Evolutionary conservation across 2,888 invertebrate genomes (phyloP), one percentile per base, ranked within the genome.

Genomic region (Mythimna ferrago): DNA sequence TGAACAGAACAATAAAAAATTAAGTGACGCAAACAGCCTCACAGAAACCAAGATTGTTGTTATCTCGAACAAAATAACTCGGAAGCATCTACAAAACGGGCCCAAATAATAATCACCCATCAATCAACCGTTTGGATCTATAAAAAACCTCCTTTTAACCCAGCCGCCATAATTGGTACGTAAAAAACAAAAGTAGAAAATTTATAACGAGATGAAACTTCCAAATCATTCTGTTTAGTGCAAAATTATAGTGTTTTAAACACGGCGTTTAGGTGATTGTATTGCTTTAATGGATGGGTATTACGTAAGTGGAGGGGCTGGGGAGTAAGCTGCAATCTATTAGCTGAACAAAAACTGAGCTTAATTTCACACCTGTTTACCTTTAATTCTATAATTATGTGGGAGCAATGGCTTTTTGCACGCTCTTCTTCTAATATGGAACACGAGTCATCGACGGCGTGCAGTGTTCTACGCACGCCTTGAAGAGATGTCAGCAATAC

Each of bases 311-410:
- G 91, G 92, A 88, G 89, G 91, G 92, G 89, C 88, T 88, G 92
- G 92, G 91, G 92, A 92, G 92, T 93, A 90, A 92, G 90, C 90
- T 89, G 91, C 93, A 93, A 93, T 94, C 95, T 94, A 95, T 95
- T 95, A 94, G 92, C 90, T 80, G 90, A 88, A 92, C 92, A 94
- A 95, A 95, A 95, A 95, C 89, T 92, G 86, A 92, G 92, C 93
- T 92, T 95, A 96, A 96, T 96, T 96, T 96, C 94, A 95, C 95
- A 96, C 96, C 94, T 96, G 95, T 95, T 96, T 95, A 93, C 90
- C 86, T 93, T 94, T 94, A 95, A 95, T 95, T 92, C 89, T 89
- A 92, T 95, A 95, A 96, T 95, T 91, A 93, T 88, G 88, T 88
- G 89, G 89, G 91, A 89, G 91, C 92, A 91, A 89, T 89, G 88